These are phyloP conservation scores for Aldrovandia affinis DNA, from an alignment of 2,797 vertebrate genomes.

Conservation along the genomic window DNA sequence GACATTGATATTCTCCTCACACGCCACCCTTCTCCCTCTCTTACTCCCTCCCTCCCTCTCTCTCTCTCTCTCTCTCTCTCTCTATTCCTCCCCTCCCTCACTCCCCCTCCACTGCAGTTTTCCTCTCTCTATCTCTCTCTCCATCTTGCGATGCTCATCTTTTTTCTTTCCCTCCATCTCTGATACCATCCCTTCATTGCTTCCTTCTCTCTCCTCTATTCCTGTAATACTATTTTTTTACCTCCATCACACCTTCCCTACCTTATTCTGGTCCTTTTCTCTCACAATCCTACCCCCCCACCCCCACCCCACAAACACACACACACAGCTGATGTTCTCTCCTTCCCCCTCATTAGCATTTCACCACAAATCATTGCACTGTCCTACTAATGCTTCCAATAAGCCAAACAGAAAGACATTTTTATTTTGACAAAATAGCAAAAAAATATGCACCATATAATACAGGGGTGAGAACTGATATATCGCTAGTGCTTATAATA, in stretches of 20 bases:
- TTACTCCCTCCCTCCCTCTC: slow-evolving; percentile 30
- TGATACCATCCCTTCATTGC: slow-evolving; percentile 29
- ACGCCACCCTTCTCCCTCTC: slow-evolving; percentile 57
- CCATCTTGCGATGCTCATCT: slow-evolving; percentile 3
- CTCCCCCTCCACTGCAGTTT: slow-evolving; percentile 30
- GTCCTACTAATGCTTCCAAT: not conserved
- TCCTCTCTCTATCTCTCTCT: slow-evolving; percentile 2
- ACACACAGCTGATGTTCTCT: not conserved
- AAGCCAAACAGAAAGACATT: not conserved
- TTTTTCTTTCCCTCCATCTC: not conserved
- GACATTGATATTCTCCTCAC: slow-evolving; percentile 83
- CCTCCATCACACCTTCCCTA: not conserved
- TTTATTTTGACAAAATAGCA: not conserved
- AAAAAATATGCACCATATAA: not conserved
- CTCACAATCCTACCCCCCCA: not conserved
- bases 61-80: slow-evolving; percentile 36
- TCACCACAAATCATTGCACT: not conserved
- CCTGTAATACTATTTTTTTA: not conserved
- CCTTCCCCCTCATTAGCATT: not conserved
- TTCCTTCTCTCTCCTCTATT: slow-evolving; percentile 15
- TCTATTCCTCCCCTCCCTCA: slow-evolving; percentile 44
- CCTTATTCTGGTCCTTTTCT: not conserved
- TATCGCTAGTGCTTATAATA: not conserved
- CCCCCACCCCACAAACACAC: not conserved
- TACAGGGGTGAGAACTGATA: not conserved